These are phyloP conservation scores for Lacerta viridis DNA, from an alignment of 2,797 vertebrate genomes.

Conservation along the genomic window DNA sequence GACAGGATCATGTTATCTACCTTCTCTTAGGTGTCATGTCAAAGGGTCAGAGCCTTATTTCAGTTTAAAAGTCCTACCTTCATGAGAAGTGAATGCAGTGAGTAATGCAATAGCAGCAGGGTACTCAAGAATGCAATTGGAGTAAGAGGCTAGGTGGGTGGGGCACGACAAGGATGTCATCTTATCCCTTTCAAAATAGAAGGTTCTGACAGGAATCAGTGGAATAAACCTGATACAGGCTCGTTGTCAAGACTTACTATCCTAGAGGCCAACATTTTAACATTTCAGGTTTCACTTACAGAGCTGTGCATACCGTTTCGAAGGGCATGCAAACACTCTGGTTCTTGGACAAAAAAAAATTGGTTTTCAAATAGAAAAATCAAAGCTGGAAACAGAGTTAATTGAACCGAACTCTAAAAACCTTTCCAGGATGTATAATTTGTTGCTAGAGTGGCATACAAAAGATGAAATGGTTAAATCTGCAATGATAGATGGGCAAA, in stretches of 20 bases:
- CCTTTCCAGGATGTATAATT: too few species aligned
- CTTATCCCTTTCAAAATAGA: conserved; percentile 40
- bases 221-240: background rate
- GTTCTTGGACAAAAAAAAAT: too few species aligned
- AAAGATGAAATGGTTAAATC: too few species aligned
- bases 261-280: conserved; percentile 26
- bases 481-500: too few species aligned
- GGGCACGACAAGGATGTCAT: conserved; percentile 21
- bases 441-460: too few species aligned
- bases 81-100: conserved; percentile 42
- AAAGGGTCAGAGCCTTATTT: conserved; percentile 53
- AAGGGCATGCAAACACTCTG: background rate
- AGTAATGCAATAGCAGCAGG: conserved; percentile 26
- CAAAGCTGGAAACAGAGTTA: too few species aligned
- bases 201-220: conserved; percentile 37
- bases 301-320: conserved; percentile 37
- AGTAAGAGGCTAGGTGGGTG: background rate
- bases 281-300: conserved; percentile 30
- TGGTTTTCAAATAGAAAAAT: too few species aligned
- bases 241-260: conserved; percentile 24
- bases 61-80: conserved; percentile 55
- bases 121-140: background rate
- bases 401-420: too few species aligned
- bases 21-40: conserved; percentile 48
- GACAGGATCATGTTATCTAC: conserved; percentile 38